phyloP scores from a whole-genome alignment of 2,113 vertebrate species.

The Apteryx owenii region DNA sequence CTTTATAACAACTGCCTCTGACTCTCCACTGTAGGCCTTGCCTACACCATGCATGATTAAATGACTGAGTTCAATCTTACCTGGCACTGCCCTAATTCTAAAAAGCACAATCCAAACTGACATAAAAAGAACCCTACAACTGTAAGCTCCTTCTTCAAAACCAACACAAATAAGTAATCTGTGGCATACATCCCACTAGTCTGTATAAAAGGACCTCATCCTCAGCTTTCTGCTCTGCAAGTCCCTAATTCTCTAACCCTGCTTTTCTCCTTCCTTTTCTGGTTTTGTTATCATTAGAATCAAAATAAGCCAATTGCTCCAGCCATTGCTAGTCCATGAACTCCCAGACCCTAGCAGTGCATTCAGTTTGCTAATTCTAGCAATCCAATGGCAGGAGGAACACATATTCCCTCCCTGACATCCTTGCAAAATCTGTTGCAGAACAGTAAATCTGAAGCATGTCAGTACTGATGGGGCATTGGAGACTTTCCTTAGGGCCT shows the following conservation, averaged over 20 bases:
- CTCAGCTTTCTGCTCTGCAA: not conserved
- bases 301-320: not conserved
- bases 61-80: not conserved
- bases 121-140: not conserved
- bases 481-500: not conserved
- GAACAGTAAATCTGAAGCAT: not conserved
- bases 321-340: fast-evolving
- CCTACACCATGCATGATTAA: not conserved
- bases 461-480: fast-evolving
- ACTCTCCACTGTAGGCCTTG: not conserved
- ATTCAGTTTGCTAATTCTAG: not conserved
- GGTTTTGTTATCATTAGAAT: not conserved
- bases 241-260: not conserved
- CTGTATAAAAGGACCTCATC: not conserved
- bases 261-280: not conserved
- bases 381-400: not conserved
- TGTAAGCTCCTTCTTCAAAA: not conserved
- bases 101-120: not conserved
- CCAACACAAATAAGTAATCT: not conserved
- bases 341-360: not conserved
- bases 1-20: not conserved
- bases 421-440: not conserved
- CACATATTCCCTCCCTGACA: fast-evolving
- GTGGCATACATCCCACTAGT: not conserved
- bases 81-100: not conserved